Percentiles rank a stretch among this genome's conserved stretches.
Evolutionary conservation across 2,113 vertebrate genomes (phyloP).

Genomic region (Cottus gobio): DNA sequence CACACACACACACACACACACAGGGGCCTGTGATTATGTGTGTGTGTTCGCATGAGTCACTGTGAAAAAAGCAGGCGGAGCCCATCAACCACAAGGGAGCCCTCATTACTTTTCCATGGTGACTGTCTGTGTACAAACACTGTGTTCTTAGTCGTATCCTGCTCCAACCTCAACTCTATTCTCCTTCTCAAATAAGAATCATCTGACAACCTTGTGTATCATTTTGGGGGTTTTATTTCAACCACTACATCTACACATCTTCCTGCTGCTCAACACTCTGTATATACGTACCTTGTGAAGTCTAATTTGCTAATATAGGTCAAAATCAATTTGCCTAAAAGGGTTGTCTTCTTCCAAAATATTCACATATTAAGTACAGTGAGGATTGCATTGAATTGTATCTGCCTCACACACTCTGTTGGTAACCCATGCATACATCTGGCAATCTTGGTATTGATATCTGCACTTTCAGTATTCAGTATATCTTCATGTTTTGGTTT

Average conservation of each 20-base stretch:
- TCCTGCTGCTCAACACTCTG: neutral
- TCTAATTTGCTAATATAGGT: neutral
- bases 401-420: neutral
- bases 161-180: conserved; percentile 4
- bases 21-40: neutral
- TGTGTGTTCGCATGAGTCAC: conserved; percentile 54
- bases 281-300: neutral
- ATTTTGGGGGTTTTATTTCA: neutral
- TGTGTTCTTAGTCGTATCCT: neutral
- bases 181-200: neutral
- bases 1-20: too few species aligned
- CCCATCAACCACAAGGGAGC: conserved; percentile 22
- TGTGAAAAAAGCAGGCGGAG: conserved; percentile 33
- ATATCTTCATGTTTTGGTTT: neutral
- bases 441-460: neutral
- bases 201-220: neutral
- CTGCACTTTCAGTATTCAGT: neutral
- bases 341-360: neutral
- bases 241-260: neutral
- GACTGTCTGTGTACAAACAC: conserved; percentile 59
- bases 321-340: neutral
- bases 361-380: neutral
- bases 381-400: neutral
- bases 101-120: conserved; percentile 48
- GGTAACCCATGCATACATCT: neutral